Base-by-base conservation (phyloP, 2,113 vertebrate genomes). In the Heloderma charlesbogerti region DNA sequence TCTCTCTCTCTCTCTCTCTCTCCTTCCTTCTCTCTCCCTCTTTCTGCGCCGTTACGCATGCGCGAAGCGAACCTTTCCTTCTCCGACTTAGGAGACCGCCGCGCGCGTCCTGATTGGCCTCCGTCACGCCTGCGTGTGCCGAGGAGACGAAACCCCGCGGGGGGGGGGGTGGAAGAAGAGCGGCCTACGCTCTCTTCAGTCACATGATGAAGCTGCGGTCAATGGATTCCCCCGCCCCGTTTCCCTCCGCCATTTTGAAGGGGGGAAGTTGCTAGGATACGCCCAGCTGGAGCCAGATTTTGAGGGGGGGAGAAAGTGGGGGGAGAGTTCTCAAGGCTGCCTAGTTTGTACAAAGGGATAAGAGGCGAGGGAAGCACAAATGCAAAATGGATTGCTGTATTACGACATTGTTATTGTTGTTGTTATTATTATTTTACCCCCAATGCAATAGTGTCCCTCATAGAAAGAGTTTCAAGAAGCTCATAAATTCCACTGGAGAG, bases 191-290 rank as follows among this genome's bases (percentile, higher is more conserved):
- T 15, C 1, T 29, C n/a, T 13, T 54, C 0, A 0, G 31, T 72
- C 89, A 91, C 60, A 40, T 81, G 91, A 10, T 16, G 22, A 7
- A n/a, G 22, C 54, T 69, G 51, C 75, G 18, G 81, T 37, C 69
- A 34, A 60, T 81, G 87, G 60, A 31, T 29, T 63, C 16, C 75
- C 48, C 43, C n/a, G 10, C n/a, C 31, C 1, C 71, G 81, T 77
- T 15, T 15, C 69, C 37, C 1, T 31, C 45, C 84, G 91, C 91
- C 93, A 92, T 94, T 88, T 93, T 92, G 90, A 57, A 40, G 6
- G 22, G 67, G 84, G 67, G 57, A 60, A 29, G 93, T 92, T 94
- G 92, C 93, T 94, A 93, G 54, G 93, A 77, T 29, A 93, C 87
- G 27, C 18, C 16, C 51, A 80, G 67, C 77, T 6, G 77, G 74